Evolutionary conservation across 1,140 invertebrate genomes (phyloP).

Genomic region (Achatina immaculata): DNA sequence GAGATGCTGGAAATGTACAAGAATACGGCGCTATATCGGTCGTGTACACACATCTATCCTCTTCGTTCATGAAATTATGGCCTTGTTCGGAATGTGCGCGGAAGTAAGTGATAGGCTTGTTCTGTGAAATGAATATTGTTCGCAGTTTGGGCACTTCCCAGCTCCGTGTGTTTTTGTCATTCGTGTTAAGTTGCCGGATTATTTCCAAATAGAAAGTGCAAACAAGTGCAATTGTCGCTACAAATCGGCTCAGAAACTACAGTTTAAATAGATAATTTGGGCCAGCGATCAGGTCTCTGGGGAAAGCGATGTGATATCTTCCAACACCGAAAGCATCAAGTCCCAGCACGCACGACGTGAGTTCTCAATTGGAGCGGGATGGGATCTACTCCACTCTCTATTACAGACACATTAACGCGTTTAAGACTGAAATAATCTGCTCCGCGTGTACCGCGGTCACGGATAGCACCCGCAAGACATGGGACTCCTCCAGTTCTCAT

Average conservation of each 20-base stretch:
- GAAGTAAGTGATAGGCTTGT: neutral
- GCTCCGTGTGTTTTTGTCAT: neutral
- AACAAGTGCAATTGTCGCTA: neutral
- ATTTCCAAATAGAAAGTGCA: neutral
- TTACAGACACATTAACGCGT: constrained; percentile 15
- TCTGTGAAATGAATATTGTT: neutral
- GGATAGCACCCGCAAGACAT: neutral
- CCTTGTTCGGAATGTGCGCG: neutral
- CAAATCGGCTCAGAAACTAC: neutral
- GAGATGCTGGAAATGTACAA: neutral
- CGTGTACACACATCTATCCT: neutral
- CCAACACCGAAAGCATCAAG: neutral
- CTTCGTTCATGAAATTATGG: neutral
- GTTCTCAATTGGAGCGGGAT: neutral
- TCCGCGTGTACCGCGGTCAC: neutral
- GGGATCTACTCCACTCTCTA: neutral
- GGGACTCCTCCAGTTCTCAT: neutral
- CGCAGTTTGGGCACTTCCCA: neutral
- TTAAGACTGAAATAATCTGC: neutral
- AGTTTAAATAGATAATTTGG: neutral
- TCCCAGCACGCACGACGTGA: constrained; percentile 1
- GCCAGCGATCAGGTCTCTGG: neutral
- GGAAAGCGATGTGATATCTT: neutral
- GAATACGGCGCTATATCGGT: neutral
- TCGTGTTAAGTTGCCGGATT: neutral